Base-by-base conservation (phyloP, 2,113 vertebrate genomes). In the Coptodon rendalli region DNA sequence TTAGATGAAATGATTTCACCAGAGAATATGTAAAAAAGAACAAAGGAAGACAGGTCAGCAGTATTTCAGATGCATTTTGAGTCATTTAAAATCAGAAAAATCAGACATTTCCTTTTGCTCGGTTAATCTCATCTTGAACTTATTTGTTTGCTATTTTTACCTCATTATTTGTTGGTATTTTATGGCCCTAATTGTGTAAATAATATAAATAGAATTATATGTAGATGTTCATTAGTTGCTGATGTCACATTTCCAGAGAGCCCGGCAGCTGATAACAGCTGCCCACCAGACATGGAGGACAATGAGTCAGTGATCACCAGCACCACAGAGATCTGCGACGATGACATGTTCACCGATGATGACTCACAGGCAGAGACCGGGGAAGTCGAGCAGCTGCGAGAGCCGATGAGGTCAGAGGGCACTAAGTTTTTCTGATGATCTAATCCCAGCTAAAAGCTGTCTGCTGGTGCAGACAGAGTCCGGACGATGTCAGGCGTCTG, bases 361-460 rank as follows among this genome's bases (percentile, higher is more conserved):
- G 92, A 93, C 57, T 27, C 83, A 6, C 19, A 13, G 40, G 4
- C 80, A 1, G 93, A 93, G 29, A 16, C 1, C 4, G 12, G 27
- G 8, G 89, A 92, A 4, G 86, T 14, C 0, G 48, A 80, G 38
- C 53, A 22, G 1, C 89, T 19, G 22, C 90, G 57, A 31, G 85
- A 95, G 40, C 57, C 92, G 2, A 94, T 95, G 86, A 93, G 94
- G 96, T 96, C 89, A 93, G 83, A 76, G 50, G 6, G 3, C 16
- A 10, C 12, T 13, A 3, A 40, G 24, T 13, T 40, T 34, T 76
- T 85, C 38, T 16, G 36, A 36, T 86, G 89, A 80, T 83, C 82
- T 89, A 71, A 56, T 38, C 86, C 31, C 3, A 36, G 29, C 29
- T 52, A 13, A 78, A 78, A 31, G 45, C 73, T 50, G 16, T 78